Percentiles rank a stretch among this genome's conserved stretches.
These are phyloP conservation scores for Stomatorhinus walkeri DNA, from an alignment of 2,797 vertebrate genomes.

Conservation along the genomic window DNA sequence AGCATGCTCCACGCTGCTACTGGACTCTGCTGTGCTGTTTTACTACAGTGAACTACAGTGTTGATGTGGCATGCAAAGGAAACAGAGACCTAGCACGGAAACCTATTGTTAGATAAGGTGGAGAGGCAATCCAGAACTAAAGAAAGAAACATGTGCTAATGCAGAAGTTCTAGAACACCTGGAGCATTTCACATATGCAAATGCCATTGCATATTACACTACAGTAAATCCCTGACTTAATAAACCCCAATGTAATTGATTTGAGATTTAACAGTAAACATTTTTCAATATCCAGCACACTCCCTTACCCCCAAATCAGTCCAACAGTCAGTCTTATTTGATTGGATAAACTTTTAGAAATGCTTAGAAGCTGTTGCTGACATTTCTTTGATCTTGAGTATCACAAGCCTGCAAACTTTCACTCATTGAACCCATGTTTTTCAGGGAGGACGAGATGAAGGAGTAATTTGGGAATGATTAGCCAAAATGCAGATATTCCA, in stretches of 20 bases:
- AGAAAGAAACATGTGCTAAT: not conserved
- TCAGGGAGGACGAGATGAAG: not conserved
- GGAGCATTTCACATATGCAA: not conserved
- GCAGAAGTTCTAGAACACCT: not conserved
- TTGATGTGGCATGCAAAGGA: not conserved
- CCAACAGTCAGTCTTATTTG: not conserved
- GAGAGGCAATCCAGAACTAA: not conserved
- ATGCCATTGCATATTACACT: not conserved
- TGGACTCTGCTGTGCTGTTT: not conserved
- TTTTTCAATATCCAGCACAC: not conserved
- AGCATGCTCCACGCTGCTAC: not conserved
- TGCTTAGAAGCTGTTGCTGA: not conserved
- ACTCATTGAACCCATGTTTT: not conserved
- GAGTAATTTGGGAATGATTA: not conserved
- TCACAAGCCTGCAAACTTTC: not conserved
- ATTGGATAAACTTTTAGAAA: not conserved
- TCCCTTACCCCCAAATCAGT: not conserved
- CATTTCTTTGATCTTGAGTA: not conserved
- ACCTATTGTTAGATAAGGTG: not conserved
- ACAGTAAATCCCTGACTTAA: not conserved
- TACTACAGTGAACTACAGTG: not conserved
- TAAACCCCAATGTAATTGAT: not conserved
- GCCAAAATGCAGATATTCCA: not conserved
- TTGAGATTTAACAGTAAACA: not conserved
- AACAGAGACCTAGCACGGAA: not conserved